phyloP scores from a whole-genome alignment of 2,797 vertebrate genomes.

The Myotis vivesi region DNA sequence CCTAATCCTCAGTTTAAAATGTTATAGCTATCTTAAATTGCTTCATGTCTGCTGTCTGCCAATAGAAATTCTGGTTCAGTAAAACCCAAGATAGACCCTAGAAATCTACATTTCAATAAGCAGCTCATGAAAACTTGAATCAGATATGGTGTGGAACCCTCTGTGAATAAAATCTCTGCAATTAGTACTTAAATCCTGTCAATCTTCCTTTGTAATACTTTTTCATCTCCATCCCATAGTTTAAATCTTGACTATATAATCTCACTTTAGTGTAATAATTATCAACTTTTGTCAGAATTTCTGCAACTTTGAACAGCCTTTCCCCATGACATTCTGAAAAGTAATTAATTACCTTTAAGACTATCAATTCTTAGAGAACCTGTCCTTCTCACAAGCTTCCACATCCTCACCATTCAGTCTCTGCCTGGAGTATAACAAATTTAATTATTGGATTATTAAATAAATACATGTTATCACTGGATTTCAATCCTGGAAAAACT shows the following conservation, averaged over 20 bases:
- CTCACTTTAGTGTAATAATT: not conserved
- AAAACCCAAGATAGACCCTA: not conserved
- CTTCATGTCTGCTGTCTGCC: not conserved
- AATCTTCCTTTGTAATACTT: not conserved
- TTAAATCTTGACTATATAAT: not conserved
- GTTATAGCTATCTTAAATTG: not conserved
- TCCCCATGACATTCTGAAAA: not conserved
- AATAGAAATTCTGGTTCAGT: not conserved
- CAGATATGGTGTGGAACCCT: not conserved
- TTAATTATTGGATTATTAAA: not conserved
- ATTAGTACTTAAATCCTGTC: not conserved
- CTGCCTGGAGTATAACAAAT: not conserved
- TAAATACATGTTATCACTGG: not conserved
- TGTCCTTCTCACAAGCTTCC: not conserved
- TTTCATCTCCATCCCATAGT: not conserved
- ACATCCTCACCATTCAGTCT: not conserved
- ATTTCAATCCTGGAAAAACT: not conserved
- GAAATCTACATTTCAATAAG: not conserved
- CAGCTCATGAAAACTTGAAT: not conserved
- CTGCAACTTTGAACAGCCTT: not conserved
- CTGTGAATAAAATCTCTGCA: not conserved
- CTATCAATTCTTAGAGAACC: not conserved
- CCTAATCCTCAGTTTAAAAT: not conserved
- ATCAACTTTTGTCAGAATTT: not conserved
- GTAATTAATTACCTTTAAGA: not conserved